Conservation (phyloP, 2,113 vertebrate genomes). For the Martes martes region DNA sequence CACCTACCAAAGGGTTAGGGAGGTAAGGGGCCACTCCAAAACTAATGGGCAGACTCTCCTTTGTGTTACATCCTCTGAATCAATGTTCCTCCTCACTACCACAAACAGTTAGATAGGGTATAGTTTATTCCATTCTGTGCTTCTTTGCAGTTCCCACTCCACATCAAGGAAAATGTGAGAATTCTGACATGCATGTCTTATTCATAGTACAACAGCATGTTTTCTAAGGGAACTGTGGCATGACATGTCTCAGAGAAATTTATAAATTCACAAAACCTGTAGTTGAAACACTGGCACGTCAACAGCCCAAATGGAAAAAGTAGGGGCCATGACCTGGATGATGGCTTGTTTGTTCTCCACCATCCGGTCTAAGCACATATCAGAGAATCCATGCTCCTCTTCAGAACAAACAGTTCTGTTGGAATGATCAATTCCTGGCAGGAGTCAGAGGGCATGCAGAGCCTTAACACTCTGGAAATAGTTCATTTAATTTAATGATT, state of each 20-base stretch:
- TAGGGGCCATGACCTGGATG: not conserved
- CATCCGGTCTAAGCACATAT: not conserved
- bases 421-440: constrained; percentile 4
- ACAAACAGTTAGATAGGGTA: not conserved
- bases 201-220: not conserved
- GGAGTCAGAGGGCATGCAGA: not conserved
- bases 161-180: not conserved
- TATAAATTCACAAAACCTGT: not conserved
- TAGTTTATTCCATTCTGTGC: not conserved
- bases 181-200: not conserved
- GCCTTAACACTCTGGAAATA: not conserved
- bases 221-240: not conserved
- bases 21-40: not conserved
- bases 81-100: not conserved
- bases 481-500: constrained; percentile 8
- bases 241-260: not conserved
- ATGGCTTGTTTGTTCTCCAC: constrained; percentile 29
- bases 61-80: not conserved
- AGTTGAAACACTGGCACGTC: not conserved
- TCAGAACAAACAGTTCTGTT: not conserved
- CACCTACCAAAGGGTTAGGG: not conserved
- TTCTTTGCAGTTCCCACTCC: not conserved
- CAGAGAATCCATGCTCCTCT: not conserved
- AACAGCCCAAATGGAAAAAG: not conserved
- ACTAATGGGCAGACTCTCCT: not conserved